These are phyloP conservation scores for Erebia epiphron DNA, from an alignment of 2,888 invertebrate genomes.

Conservation along the genomic window DNA sequence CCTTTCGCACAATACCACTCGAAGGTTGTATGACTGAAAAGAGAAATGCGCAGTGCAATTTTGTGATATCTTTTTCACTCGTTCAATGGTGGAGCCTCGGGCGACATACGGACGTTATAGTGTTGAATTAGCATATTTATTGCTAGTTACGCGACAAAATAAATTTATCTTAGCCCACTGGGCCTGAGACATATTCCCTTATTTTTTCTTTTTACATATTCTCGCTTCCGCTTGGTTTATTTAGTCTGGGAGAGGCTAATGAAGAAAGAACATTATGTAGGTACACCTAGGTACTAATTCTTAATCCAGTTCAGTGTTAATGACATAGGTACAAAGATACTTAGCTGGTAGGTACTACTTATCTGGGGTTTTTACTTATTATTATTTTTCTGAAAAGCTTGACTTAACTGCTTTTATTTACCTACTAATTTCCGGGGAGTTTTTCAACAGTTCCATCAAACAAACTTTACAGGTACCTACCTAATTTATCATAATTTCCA, in stretches of 20 bases:
- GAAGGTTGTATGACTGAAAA: conserved; percentile 77
- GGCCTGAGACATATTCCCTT: conserved; percentile 59
- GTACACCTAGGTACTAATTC: neutral
- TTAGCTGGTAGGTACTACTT: too few species aligned
- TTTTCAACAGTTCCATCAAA: too few species aligned
- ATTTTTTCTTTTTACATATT: conserved; percentile 58
- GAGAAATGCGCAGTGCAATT: conserved; percentile 82
- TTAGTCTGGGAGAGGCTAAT: conserved; percentile 48
- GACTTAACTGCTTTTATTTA: too few species aligned
- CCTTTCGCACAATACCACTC: conserved; percentile 60
- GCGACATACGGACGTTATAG: conserved; percentile 82
- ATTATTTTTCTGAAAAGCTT: too few species aligned
- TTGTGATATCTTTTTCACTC: conserved; percentile 82
- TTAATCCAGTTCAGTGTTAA: neutral
- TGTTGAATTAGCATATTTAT: conserved; percentile 82
- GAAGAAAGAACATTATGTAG: neutral
- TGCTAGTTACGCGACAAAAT: conserved; percentile 77
- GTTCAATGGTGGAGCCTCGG: conserved; percentile 71
- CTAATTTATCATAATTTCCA: too few species aligned
- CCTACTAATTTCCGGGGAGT: too few species aligned
- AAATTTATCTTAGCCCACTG: conserved; percentile 77
- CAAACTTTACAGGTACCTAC: too few species aligned
- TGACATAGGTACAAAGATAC: too few species aligned
- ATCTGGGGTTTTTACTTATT: too few species aligned
- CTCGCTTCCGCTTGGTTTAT: conserved; percentile 50